phyloP scores from a whole-genome alignment of 2,797 vertebrate genomes.

The Spinibarbus caldwelli region DNA sequence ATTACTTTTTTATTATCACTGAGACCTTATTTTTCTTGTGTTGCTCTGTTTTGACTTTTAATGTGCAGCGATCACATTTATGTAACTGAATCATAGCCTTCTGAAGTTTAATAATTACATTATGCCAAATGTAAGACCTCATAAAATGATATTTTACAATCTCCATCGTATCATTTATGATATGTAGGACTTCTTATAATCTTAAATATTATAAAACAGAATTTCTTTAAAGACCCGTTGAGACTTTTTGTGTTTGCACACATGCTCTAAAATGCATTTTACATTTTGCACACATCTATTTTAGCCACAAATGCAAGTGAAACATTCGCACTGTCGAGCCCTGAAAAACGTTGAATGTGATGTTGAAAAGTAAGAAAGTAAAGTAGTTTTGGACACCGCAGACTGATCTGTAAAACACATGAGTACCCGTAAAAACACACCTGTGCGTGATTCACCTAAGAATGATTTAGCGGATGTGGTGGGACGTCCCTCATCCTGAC shows the following conservation, averaged over 20 bases:
- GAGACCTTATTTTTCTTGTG: neutral
- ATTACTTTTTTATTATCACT: neutral
- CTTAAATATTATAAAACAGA: neutral
- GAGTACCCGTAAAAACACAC: no score
- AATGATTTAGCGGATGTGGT: constrained; percentile 66
- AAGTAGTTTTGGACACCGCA: neutral
- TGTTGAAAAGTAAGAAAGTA: neutral
- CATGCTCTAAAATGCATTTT: neutral
- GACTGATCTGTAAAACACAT: no score
- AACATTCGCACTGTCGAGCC: neutral
- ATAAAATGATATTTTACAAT: neutral
- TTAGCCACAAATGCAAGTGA: neutral
- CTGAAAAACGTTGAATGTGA: neutral
- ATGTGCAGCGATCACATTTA: neutral
- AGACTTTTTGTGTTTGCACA: neutral
- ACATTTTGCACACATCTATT: neutral
- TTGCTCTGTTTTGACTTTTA: neutral
- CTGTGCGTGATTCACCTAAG: constrained; percentile 65
- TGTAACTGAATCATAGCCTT: neutral
- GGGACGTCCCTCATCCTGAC: constrained; percentile 63
- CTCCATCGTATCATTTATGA: neutral
- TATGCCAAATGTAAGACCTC: neutral
- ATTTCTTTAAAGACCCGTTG: neutral
- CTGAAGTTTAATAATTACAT: neutral
- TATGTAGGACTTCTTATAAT: neutral